Conservation (phyloP, 2,113 vertebrate species). For the Dromaius novaehollandiae region DNA sequence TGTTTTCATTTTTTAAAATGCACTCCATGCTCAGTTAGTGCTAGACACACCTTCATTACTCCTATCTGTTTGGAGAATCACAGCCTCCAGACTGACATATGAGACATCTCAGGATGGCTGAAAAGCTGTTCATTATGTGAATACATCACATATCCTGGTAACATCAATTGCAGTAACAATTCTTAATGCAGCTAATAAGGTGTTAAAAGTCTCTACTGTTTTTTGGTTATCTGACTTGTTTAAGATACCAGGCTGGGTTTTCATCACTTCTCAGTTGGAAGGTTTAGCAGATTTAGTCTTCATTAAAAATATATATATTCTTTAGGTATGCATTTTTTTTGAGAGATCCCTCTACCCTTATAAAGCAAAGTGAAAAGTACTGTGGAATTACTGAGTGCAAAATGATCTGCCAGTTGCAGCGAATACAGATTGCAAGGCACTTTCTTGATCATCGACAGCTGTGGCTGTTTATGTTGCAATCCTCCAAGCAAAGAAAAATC, state of each 20-base stretch:
- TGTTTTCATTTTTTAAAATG: slow-evolving; percentile 72
- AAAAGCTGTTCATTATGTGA: slow-evolving; percentile 63
- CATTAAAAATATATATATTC: slow-evolving; percentile 64
- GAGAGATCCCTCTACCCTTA: not conserved
- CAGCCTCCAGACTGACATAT: slow-evolving; percentile 68
- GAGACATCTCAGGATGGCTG: slow-evolving; percentile 65
- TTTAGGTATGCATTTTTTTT: not conserved
- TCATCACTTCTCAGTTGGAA: slow-evolving; percentile 55
- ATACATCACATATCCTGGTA: slow-evolving; percentile 59
- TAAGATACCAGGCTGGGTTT: slow-evolving; percentile 56
- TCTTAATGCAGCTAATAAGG: slow-evolving; percentile 68
- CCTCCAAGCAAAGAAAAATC: slow-evolving; percentile 27
- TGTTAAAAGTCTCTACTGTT: slow-evolving; percentile 47
- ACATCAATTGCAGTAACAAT: slow-evolving; percentile 70
- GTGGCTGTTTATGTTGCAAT: slow-evolving; percentile 42
- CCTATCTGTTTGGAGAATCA: slow-evolving; percentile 61
- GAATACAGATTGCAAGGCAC: slow-evolving; percentile 46
- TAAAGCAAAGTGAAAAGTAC: slow-evolving; percentile 55
- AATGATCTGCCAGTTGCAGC: slow-evolving; percentile 12
- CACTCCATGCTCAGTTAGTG: slow-evolving; percentile 69
- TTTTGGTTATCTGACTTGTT: slow-evolving; percentile 69
- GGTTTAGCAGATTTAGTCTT: slow-evolving; percentile 68
- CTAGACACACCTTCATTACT: slow-evolving; percentile 69
- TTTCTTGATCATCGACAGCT: slow-evolving; percentile 43
- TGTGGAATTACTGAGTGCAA: slow-evolving; percentile 4